These are phyloP conservation scores for Gryllus longicercus DNA, from an alignment of 2,888 invertebrate genomes.

Conservation along the genomic window DNA sequence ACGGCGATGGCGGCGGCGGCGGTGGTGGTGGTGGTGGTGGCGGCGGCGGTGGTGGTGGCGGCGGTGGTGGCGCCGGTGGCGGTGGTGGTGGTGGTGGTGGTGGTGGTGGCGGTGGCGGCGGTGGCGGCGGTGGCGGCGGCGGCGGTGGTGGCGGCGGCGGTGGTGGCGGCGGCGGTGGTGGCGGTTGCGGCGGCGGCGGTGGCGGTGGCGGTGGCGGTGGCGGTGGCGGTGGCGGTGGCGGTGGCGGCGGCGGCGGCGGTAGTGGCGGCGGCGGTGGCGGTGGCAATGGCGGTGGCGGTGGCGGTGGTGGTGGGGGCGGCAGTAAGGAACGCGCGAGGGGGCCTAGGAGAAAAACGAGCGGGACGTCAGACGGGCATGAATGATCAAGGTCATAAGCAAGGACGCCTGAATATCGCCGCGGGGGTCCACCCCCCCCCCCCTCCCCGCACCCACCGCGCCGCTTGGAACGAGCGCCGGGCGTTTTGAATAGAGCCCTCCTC, in stretches of 20 bases:
- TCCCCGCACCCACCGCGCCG: too few species aligned
- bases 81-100: not conserved
- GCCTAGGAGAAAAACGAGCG: not conserved
- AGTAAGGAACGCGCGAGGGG: not conserved
- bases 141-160: not conserved
- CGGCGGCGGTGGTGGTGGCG: not conserved
- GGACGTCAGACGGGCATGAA: constrained; percentile 1
- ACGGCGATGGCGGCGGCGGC: too few species aligned
- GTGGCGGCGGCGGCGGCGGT: too few species aligned
- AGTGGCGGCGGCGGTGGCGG: too few species aligned
- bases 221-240: not conserved
- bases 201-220: not conserved
- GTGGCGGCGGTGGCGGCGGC: not conserved
- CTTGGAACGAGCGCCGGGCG: too few species aligned
- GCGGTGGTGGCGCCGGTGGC: not conserved
- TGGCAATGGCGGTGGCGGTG: not conserved
- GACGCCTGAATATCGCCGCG: not conserved
- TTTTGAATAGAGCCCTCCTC: too few species aligned
- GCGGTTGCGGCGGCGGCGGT: not conserved
- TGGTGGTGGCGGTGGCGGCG: too few species aligned
- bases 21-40: not conserved
- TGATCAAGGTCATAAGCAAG: constrained; percentile 2
- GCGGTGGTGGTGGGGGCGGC: not conserved
- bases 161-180: not conserved
- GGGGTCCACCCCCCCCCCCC: not conserved